Conservation (phyloP, 2,797 vertebrate genomes). For the Adrianichthys oophorus region DNA sequence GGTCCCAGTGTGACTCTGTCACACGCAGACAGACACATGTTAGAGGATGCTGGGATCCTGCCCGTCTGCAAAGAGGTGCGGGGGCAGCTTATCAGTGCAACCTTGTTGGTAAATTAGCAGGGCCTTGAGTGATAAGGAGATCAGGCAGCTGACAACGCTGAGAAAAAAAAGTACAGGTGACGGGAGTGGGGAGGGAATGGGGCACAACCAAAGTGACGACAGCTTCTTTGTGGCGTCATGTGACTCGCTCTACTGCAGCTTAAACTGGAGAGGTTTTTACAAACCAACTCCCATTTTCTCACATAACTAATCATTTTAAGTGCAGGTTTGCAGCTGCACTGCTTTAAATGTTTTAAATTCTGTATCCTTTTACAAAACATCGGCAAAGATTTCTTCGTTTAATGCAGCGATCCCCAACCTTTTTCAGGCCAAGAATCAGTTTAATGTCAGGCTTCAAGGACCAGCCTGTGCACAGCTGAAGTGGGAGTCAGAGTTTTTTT, state of each 20-base stretch:
- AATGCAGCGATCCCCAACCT: too few species aligned
- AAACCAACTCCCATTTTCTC: too few species aligned
- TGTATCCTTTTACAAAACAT: too few species aligned
- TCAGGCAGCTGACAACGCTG: slow-evolving; percentile 69
- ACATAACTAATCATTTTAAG: too few species aligned
- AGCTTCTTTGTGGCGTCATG: slow-evolving; percentile 30
- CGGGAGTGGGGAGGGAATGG: slow-evolving; percentile 37
- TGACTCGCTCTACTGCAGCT: slow-evolving; percentile 21
- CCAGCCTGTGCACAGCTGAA: too few species aligned
- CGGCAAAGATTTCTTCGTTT: too few species aligned
- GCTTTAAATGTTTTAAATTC: too few species aligned
- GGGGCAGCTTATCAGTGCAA: slow-evolving; percentile 81
- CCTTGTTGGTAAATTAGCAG: slow-evolving; percentile 88
- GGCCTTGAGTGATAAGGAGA: slow-evolving; percentile 87
- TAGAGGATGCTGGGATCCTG: slow-evolving; percentile 75
- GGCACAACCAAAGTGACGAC: slow-evolving; percentile 54
- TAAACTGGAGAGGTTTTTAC: too few species aligned
- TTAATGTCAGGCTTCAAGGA: too few species aligned
- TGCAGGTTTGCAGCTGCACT: too few species aligned
- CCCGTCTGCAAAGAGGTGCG: slow-evolving; percentile 64
- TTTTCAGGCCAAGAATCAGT: too few species aligned
- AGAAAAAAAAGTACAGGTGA: slow-evolving; percentile 48
- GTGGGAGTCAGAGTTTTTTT: too few species aligned
- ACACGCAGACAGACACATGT: slow-evolving; percentile 80
- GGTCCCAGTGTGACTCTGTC: slow-evolving; percentile 64